Evolutionary conservation across 2,888 invertebrate species (phyloP).

Genomic region (Leptinotarsa peninsularis): DNA sequence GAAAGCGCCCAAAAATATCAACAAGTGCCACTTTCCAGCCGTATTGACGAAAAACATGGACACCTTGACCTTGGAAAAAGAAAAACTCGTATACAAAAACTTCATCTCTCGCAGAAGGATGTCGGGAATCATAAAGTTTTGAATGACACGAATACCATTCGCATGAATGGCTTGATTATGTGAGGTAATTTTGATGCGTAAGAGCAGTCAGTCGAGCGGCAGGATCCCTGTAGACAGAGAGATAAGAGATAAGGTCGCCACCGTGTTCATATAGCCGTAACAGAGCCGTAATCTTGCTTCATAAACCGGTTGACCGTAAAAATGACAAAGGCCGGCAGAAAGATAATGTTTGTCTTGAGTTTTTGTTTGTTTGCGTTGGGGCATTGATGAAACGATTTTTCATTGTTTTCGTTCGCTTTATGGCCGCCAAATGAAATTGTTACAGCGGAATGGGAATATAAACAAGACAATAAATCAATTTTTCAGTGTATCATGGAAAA

Average conservation of each 20-base stretch:
- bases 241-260: conserved; percentile 60
- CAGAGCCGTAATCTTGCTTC: conserved; percentile 63
- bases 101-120: not conserved
- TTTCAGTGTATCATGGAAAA: too few relatives aligned
- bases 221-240: conserved; percentile 56
- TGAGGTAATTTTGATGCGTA: conserved; percentile 46
- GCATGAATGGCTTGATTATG: conserved; percentile 45
- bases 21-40: too few relatives aligned
- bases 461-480: too few relatives aligned
- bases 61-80: too few relatives aligned
- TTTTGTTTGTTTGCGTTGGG: conserved; percentile 19
- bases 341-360: conserved; percentile 28
- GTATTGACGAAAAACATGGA: too few relatives aligned
- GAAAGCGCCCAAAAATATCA: too few relatives aligned
- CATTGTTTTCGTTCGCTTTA: conserved; percentile 10
- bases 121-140: conserved; percentile 16
- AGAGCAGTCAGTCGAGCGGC: conserved; percentile 49
- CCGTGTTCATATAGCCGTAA: conserved; percentile 62
- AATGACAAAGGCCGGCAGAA: conserved; percentile 56
- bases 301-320: conserved; percentile 64
- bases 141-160: conserved; percentile 12
- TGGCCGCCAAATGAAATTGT: conserved; percentile 6
- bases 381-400: conserved; percentile 25
- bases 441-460: not conserved
- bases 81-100: too few relatives aligned